These are phyloP conservation scores for Numenius phaeopus DNA, from an alignment of 2,797 vertebrate genomes.

Conservation along the genomic window DNA sequence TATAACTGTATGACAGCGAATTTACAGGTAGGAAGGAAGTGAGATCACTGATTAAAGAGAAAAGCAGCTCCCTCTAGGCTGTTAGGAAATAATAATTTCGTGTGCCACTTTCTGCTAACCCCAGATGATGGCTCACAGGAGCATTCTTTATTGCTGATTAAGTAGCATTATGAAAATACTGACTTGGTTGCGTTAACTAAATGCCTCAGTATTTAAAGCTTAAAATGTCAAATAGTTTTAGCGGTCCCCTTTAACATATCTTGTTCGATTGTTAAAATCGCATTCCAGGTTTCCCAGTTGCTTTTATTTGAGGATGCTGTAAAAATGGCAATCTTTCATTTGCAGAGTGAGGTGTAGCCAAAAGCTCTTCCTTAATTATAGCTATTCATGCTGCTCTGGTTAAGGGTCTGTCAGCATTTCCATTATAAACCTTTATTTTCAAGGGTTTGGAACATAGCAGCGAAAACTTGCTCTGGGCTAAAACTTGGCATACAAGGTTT, in stretches of 20 bases:
- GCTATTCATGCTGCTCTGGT: constrained; percentile 72
- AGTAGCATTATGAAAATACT: constrained; percentile 79
- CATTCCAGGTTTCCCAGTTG: constrained; percentile 63
- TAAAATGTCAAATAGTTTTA: constrained; percentile 74
- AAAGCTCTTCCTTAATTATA: constrained; percentile 81
- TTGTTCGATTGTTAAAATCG: constrained; percentile 60
- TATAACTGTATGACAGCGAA: constrained; percentile 68
- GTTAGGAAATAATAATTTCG: constrained; percentile 80
- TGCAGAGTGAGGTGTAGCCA: constrained; percentile 74
- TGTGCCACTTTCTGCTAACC: constrained; percentile 77
- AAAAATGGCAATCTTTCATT: constrained; percentile 74
- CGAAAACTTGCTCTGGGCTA: constrained; percentile 79
- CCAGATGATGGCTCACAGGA: constrained; percentile 76
- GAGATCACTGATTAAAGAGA: constrained; percentile 78
- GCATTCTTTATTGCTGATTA: constrained; percentile 80
- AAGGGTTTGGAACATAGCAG: constrained; percentile 71
- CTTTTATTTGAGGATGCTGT: constrained; percentile 72
- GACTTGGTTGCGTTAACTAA: constrained; percentile 77
- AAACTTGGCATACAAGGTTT: constrained; percentile 67
- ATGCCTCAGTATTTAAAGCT: constrained; percentile 76
- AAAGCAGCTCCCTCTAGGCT: constrained; percentile 77
- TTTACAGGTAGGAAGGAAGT: constrained; percentile 73
- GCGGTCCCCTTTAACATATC: constrained; percentile 64
- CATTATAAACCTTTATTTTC: constrained; percentile 79
- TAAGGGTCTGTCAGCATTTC: constrained; percentile 79